Conservation (phyloP, 2,888 invertebrate genomes). For the Cheilosia soror region DNA sequence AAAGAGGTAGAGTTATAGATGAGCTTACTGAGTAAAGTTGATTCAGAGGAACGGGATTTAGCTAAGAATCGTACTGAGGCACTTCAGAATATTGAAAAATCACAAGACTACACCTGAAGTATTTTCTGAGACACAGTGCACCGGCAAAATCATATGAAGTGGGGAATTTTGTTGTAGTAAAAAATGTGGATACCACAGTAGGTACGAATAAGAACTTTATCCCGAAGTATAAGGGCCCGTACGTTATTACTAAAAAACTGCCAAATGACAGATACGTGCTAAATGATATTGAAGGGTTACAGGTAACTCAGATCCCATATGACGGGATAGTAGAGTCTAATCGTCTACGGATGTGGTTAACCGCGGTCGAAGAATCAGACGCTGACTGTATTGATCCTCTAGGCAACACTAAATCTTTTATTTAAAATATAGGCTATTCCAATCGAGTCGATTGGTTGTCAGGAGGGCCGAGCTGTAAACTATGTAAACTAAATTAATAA, state of each 20-base stretch:
- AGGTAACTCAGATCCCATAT: neutral
- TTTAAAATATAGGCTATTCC: neutral
- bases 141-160: neutral
- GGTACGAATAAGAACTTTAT: neutral
- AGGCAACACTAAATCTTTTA: neutral
- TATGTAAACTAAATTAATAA: too few species aligned
- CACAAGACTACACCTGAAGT: neutral
- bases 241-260: constrained; percentile 6
- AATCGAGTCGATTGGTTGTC: too few species aligned
- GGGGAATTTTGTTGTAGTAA: constrained; percentile 9
- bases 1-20: constrained; percentile 31
- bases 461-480: too few species aligned
- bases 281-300: constrained; percentile 9
- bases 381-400: neutral
- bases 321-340: neutral
- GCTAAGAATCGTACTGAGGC: neutral
- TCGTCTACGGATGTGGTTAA: neutral
- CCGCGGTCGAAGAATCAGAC: neutral
- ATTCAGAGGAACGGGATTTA: neutral
- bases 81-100: neutral
- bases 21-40: neutral
- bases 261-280: constrained; percentile 21
- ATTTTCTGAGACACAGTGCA: constrained; percentile 7
- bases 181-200: neutral
- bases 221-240: neutral